phyloP scores from a whole-genome alignment of 2,797 vertebrate genomes.

The Gymnothorax javanicus region DNA sequence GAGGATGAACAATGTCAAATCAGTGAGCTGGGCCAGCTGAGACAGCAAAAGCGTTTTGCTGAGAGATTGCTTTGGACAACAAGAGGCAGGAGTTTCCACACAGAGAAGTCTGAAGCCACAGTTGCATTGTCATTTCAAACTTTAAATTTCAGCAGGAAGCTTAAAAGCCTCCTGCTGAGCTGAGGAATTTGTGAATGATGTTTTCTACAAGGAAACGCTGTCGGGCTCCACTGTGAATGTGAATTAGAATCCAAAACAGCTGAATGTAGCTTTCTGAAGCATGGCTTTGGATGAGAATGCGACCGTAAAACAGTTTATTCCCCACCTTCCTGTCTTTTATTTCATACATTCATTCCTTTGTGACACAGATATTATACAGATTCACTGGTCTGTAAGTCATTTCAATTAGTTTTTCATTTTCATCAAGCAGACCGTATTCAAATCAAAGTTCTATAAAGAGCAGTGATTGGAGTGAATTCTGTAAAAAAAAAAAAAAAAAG shows the following conservation, averaged over 20 bases:
- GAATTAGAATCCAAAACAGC: background rate
- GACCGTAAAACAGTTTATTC: background rate
- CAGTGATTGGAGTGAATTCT: background rate
- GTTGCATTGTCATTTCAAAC: background rate
- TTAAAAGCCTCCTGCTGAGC: background rate
- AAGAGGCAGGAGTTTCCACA: background rate
- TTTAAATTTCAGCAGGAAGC: background rate
- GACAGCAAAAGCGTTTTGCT: background rate
- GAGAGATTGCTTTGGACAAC: background rate
- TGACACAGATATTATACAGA: background rate
- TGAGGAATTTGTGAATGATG: background rate
- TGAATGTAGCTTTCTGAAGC: background rate
- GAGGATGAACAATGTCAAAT: background rate
- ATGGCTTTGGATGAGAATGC: background rate
- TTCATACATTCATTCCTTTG: background rate
- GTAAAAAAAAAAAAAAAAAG: background rate
- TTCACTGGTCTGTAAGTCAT: background rate
- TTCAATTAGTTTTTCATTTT: background rate
- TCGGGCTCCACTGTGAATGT: background rate
- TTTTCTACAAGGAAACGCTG: background rate
- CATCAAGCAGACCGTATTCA: background rate
- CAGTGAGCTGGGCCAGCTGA: background rate
- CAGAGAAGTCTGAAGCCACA: background rate
- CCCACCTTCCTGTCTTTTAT: background rate
- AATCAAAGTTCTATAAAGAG: background rate